Conservation (phyloP, 2,888 invertebrate species). For the Xestia rhomboidea region DNA sequence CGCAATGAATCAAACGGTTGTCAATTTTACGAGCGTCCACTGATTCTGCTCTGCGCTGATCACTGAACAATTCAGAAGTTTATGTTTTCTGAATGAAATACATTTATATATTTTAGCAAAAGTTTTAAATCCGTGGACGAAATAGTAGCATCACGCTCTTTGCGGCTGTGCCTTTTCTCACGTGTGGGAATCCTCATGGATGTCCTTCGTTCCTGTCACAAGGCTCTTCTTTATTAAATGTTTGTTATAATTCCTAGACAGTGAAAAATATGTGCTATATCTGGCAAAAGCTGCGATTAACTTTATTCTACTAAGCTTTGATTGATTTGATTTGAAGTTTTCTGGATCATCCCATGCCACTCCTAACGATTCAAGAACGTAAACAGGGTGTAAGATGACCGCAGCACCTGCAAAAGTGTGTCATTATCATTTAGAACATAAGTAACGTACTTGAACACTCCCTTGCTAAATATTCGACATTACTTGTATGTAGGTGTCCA, state of each 20-base stretch:
- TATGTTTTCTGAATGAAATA: constrained; percentile 13
- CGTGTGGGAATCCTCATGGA: neutral
- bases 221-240: neutral
- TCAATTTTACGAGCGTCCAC: constrained; percentile 78
- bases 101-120: constrained; percentile 7
- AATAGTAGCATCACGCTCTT: neutral
- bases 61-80: constrained; percentile 20
- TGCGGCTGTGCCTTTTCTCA: neutral
- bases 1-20: constrained; percentile 76
- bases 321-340: neutral
- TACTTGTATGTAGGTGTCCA: constrained; percentile 83
- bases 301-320: constrained; percentile 9
- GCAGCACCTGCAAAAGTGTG: constrained; percentile 81
- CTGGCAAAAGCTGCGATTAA: neutral
- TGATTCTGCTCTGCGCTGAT: constrained; percentile 46
- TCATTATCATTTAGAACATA: neutral
- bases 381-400: constrained; percentile 83
- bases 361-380: constrained; percentile 80
- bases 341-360: neutral
- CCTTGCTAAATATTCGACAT: constrained; percentile 11
- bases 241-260: neutral
- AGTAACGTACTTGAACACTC: neutral
- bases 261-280: neutral
- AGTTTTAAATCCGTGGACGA: neutral
- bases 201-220: neutral